Conservation (phyloP, 2,113 vertebrate genomes). For the Acanthochromis polyacanthus region DNA sequence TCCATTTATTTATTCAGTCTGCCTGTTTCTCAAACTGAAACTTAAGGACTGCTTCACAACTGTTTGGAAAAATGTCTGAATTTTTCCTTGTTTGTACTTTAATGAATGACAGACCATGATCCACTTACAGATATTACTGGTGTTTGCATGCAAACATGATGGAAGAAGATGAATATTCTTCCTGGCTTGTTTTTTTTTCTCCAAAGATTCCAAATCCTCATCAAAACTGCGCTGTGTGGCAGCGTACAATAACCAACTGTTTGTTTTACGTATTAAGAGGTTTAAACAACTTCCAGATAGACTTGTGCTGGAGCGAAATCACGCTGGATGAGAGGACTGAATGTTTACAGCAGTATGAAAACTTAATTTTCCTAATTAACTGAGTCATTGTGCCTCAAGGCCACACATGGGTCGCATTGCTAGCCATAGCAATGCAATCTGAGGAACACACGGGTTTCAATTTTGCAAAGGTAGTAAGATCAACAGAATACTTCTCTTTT, state of each 20-base stretch:
- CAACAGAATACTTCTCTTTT: too few species aligned
- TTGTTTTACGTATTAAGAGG: background rate
- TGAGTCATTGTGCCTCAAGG: conserved; percentile 30
- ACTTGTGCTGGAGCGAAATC: background rate
- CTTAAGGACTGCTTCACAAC: too few species aligned
- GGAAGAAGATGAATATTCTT: too few species aligned
- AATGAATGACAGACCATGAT: too few species aligned
- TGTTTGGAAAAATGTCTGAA: too few species aligned
- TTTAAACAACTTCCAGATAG: conserved; percentile 1
- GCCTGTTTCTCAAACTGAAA: too few species aligned
- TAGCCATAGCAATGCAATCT: conserved; percentile 20
- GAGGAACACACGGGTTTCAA: conserved; percentile 13
- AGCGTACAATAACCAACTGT: too few species aligned
- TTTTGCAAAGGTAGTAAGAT: conserved; percentile 31
- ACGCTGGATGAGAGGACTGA: background rate
- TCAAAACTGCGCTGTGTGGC: too few species aligned
- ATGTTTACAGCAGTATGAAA: conserved; percentile 27
- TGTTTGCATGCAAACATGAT: too few species aligned
- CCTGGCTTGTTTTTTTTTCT: background rate
- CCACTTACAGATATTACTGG: too few species aligned
- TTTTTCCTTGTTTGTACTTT: too few species aligned
- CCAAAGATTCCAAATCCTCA: background rate
- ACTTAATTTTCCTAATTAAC: conserved; percentile 52
- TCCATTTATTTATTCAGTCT: too few species aligned
- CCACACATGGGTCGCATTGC: background rate